Base-by-base conservation (phyloP, 2,797 vertebrate genomes). In the Catharus ustulatus region DNA sequence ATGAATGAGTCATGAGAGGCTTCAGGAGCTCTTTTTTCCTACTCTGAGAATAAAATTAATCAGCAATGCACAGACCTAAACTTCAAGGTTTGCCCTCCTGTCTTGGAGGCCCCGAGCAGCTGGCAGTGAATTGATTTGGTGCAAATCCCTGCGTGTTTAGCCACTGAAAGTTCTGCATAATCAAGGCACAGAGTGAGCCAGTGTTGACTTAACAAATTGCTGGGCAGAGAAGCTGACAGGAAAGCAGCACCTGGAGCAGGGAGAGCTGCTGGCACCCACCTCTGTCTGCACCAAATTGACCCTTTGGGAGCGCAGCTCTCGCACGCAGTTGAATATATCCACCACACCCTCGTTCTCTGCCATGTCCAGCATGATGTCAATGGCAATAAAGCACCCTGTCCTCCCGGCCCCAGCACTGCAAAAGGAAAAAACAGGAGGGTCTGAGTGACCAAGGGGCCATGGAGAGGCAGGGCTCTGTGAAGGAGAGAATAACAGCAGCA, bases 361-460 rank as follows among this genome's bases (percentile, higher is more conserved):
- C 99, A 99, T 99, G 98, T 99, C 99, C 54, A 99, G 97, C 99
- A 99, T 99, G 96, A 99, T 99, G 97, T 99, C 99, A 15, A 99
- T 99, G 17, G 99, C 99, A 12, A 99, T 99, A 92, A 99, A 99
- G 76, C 99, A 99, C 84, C 99, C 99, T 2, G 99, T 99, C 96
- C 99, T 98, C 36, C 99, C 99, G 0, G 99, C 99, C 9, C 99
- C 99, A 13, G 99, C 99, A 57, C 99, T 99, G 89, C 4, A 94
- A 97, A 54, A 91, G 73, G 17, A 29, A 40, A 49, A 66, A 52
- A 0, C 42, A 38, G 11, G 14, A 87, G 49, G 32, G 13, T 15
- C n/a, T 58, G 71, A 0, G 14, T 46, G 43, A 75, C 32, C 74
- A 74, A 57, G 54, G 80, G 64, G 76, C 27, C 0, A 0, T 10